phyloP scores from a whole-genome alignment of 2,888 invertebrate genomes.

The Hylaea fasciaria region DNA sequence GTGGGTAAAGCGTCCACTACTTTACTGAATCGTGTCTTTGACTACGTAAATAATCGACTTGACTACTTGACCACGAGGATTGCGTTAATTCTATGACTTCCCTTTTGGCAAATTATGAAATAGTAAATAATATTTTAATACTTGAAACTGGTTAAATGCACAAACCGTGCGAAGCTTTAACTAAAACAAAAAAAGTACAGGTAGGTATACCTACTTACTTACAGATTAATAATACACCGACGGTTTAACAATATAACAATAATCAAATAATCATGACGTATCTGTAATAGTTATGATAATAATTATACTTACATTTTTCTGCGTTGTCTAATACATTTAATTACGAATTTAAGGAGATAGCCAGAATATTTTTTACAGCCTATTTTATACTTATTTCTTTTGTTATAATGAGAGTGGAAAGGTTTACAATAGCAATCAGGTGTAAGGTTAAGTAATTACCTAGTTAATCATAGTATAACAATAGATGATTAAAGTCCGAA shows the following conservation, averaged over 20 bases:
- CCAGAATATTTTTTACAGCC: background rate
- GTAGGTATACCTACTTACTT: too few relatives aligned
- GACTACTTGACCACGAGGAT: too few relatives aligned
- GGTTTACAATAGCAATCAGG: conserved; percentile 13
- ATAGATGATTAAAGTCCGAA: conserved; percentile 8
- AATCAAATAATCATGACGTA: too few relatives aligned
- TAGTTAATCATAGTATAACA: conserved; percentile 18
- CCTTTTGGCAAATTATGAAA: too few relatives aligned
- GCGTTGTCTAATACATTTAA: conserved; percentile 1
- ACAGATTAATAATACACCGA: conserved; percentile 5
- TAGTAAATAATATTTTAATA: too few relatives aligned
- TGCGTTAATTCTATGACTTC: conserved; percentile 41
- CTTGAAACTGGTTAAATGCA: too few relatives aligned
- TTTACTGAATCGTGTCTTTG: too few relatives aligned
- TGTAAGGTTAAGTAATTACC: conserved; percentile 19
- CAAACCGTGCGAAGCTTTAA: too few relatives aligned
- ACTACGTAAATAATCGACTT: too few relatives aligned
- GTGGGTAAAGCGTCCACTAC: too few relatives aligned
- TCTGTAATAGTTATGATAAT: background rate
- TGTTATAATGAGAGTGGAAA: conserved; percentile 6
- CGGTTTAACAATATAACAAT: background rate
- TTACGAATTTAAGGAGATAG: background rate
- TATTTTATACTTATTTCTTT: conserved; percentile 3
- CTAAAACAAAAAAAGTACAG: too few relatives aligned
- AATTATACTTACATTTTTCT: background rate